These are phyloP conservation scores for Sebastes kiyomatsui DNA, from an alignment of 2,797 vertebrate genomes.

Conservation along the genomic window DNA sequence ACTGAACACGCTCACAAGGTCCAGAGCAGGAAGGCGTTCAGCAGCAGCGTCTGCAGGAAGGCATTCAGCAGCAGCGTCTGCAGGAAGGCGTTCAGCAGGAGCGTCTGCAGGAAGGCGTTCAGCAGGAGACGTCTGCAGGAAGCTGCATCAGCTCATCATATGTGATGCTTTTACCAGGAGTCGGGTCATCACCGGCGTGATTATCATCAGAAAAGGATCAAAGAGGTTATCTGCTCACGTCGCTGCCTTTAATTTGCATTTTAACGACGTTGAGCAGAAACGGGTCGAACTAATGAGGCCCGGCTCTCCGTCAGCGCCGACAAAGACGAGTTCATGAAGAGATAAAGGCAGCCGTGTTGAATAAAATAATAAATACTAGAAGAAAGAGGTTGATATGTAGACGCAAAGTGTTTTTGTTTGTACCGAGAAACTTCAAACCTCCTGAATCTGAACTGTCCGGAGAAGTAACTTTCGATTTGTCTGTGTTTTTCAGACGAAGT, in stretches of 20 bases:
- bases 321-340: neutral
- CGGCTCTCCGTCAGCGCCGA: neutral
- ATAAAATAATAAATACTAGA: no score
- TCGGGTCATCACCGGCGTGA: neutral
- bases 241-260: constrained; percentile 18
- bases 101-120: no score
- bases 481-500: constrained; percentile 72
- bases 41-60: no score
- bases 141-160: neutral
- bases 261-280: neutral
- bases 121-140: no score
- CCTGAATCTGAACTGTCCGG: no score
- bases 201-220: constrained; percentile 37
- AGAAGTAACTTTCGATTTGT: no score
- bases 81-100: no score
- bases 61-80: no score
- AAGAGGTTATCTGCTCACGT: neutral
- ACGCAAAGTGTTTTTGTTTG: neutral
- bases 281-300: neutral
- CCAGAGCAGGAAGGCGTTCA: no score
- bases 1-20: no score
- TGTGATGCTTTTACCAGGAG: neutral
- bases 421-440: neutral
- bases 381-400: neutral
- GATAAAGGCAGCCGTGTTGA: neutral